These are phyloP conservation scores for Petrolisthes manimaculis DNA, from an alignment of 2,888 invertebrate genomes.

Conservation along the genomic window DNA sequence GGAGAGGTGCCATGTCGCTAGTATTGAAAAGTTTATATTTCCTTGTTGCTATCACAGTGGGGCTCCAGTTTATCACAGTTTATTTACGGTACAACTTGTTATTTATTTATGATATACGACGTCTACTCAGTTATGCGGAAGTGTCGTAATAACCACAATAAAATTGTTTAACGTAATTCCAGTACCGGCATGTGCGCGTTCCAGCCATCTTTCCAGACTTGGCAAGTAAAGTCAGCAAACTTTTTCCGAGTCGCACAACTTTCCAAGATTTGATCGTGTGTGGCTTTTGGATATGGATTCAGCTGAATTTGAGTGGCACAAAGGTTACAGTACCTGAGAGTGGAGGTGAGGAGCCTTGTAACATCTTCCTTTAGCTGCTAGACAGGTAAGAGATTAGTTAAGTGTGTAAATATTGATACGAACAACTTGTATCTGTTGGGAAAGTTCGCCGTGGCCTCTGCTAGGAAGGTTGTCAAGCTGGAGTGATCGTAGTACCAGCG, in stretches of 20 bases:
- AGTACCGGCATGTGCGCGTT: conserved; percentile 35
- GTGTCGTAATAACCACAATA: not conserved
- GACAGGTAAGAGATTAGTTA: conserved; percentile 52
- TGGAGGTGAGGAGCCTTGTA: conserved; percentile 31
- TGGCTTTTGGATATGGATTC: conserved; percentile 57
- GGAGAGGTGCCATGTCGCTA: conserved; percentile 41
- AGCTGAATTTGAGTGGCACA: conserved; percentile 45
- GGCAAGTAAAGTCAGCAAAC: conserved; percentile 62
- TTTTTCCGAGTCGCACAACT: conserved; percentile 61
- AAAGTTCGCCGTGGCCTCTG: conserved; percentile 37
- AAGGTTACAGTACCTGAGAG: conserved; percentile 38
- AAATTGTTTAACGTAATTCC: conserved; percentile 20
- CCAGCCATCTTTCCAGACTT: conserved; percentile 62
- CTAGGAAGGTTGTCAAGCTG: conserved; percentile 23
- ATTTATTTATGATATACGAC: not conserved
- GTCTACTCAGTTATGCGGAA: not conserved
- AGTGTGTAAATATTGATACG: conserved; percentile 58
- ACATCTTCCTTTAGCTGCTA: conserved; percentile 22
- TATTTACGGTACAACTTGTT: not conserved
- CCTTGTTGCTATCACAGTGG: not conserved
- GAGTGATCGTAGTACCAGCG: conserved; percentile 9
- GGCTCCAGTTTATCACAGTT: not conserved
- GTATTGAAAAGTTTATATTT: conserved; percentile 51
- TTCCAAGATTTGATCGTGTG: conserved; percentile 63
- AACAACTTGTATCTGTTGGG: conserved; percentile 49